Base-by-base conservation (phyloP, 1,140 invertebrate species). In the Parasteatoda tepidariorum region DNA sequence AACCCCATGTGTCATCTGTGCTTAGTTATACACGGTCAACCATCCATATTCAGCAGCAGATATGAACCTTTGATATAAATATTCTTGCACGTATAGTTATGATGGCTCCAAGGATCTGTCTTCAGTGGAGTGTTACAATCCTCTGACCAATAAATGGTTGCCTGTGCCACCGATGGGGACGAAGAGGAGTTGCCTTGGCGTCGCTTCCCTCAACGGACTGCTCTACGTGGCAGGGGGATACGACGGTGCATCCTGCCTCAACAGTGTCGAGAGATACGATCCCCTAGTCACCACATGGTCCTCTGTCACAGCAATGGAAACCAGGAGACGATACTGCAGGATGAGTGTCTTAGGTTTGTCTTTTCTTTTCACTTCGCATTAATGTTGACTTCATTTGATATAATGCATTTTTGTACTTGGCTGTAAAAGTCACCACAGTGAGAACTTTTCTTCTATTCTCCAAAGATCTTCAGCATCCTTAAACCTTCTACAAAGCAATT, bases 181-280 rank as follows among this genome's bases (percentile, higher is more conserved):
- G 34, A 92, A 94, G 3, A 91, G 94, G 57, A 95, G 94, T 88
- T 94, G 94, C 24, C 91, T 96, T 28, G 95, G 94, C 83, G 92
- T 95, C 15, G 94, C 94, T 6, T 93, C 94, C 38, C 90, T 95
- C 30, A 94, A 95, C 89, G 1, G 93, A 85, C 94, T 94, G 89
- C 90, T 96, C 11, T 96, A 95, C 89, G 94, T 94, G 0, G 94
- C 95, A 90, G 94, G 94, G 93, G 93, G 93, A 13, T 92, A 92
- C 85, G 93, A 93, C 87, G 93, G 93, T 11, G 92, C 92, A 3
- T 91, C 92, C 89, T 93, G 92, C 85, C 91, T 93, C 90, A 90
- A 91, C 26, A 92, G 90, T 76, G 92, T 92, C 3, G 93, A 94
- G 86, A 88, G 92, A 28, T 92, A 92, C 83, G 93, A 93, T 86